These are phyloP conservation scores for Temnothorax unifasciatus DNA, from an alignment of 2,888 invertebrate species.

Conservation along the genomic window DNA sequence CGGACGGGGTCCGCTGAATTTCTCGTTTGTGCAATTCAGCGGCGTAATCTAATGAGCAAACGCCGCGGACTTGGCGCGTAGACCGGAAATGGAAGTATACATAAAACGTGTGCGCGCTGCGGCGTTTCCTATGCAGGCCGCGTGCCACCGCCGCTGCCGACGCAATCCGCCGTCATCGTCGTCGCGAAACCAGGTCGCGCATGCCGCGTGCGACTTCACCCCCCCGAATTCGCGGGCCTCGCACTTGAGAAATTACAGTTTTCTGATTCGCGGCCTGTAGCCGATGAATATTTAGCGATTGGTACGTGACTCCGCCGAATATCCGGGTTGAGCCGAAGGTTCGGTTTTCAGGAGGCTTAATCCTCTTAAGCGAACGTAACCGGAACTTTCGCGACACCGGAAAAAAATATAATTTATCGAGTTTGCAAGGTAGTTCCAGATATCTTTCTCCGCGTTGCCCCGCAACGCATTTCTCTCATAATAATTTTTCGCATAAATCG, in stretches of 20 bases:
- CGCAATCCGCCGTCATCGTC: slow-evolving; percentile 12
- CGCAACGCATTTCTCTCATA: slow-evolving; percentile 30
- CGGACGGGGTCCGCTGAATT: slow-evolving; percentile 53
- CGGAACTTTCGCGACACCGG: not conserved
- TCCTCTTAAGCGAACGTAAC: not conserved
- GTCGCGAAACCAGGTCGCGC: slow-evolving; percentile 67
- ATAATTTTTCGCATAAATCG: slow-evolving; percentile 39
- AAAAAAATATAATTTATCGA: slow-evolving; percentile 31
- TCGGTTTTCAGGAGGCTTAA: slow-evolving; percentile 10
- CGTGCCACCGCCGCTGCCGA: not conserved
- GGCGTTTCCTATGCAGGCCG: slow-evolving; percentile 59
- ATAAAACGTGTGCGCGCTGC: slow-evolving; percentile 59
- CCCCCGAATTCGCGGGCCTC: slow-evolving; percentile 23
- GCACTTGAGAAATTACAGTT: slow-evolving; percentile 36
- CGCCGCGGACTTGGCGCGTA: slow-evolving; percentile 61
- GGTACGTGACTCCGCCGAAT: slow-evolving; percentile 29
- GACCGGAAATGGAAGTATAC: slow-evolving; percentile 74
- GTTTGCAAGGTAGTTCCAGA: not conserved
- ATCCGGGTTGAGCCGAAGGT: slow-evolving; percentile 7
- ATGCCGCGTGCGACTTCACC: slow-evolving; percentile 54
- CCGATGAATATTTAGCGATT: slow-evolving; percentile 51
- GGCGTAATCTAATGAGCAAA: slow-evolving; percentile 75
- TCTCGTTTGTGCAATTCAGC: slow-evolving; percentile 73
- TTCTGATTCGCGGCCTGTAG: slow-evolving; percentile 42
- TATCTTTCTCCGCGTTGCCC: not conserved